Percentiles rank a stretch among this genome's conserved stretches.
Conservation (phyloP, 2,888 invertebrate genomes). For the Drosophila demipolita region DNA sequence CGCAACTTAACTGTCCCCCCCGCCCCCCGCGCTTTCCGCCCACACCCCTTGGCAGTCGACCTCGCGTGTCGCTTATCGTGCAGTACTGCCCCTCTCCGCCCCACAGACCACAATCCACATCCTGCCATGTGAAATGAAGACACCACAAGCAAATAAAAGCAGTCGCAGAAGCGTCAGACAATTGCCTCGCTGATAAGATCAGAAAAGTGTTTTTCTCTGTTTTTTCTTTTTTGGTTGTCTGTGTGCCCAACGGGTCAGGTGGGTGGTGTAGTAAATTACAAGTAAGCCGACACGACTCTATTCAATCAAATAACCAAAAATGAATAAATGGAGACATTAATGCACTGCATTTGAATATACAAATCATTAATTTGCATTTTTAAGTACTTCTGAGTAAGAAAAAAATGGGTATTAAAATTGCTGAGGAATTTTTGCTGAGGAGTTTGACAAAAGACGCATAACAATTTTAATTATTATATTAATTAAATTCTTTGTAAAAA, state of each 20-base stretch:
- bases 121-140: conserved; percentile 61
- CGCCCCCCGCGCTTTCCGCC: neutral
- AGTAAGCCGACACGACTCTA: conserved; percentile 52
- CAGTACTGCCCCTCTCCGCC: neutral
- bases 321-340: conserved; percentile 7
- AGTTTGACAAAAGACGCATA: no score
- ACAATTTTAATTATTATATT: no score
- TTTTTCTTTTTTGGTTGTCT: neutral
- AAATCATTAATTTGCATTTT: conserved; percentile 2
- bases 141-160: conserved; percentile 63
- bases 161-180: conserved; percentile 73
- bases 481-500: neutral
- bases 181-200: conserved; percentile 73
- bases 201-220: conserved; percentile 59
- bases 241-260: conserved; percentile 35
- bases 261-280: conserved; percentile 50
- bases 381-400: neutral
- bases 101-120: neutral
- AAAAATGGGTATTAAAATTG: neutral
- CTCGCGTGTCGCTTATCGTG: conserved; percentile 77
- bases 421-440: neutral
- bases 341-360: conserved; percentile 6
- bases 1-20: conserved; percentile 18
- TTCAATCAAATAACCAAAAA: conserved; percentile 60
- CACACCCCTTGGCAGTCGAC: conserved; percentile 22